These are phyloP conservation scores for Toxotes lorentzi DNA, from an alignment of 2,797 vertebrate species.

Conservation along the genomic window DNA sequence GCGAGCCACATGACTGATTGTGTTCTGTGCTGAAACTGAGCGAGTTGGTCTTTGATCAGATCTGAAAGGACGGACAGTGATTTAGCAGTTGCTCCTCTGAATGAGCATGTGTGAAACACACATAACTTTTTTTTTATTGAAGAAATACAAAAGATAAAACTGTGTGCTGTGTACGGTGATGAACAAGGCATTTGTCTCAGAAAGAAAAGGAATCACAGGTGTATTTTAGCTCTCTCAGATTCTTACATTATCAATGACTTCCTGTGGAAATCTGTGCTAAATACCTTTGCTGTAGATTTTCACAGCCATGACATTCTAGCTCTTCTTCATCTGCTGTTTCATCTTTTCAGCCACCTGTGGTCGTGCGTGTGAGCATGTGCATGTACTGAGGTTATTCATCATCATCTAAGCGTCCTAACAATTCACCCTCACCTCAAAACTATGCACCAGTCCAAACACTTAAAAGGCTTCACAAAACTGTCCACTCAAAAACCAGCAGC, in stretches of 20 bases:
- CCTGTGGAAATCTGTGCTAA: not conserved
- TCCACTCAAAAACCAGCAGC: not conserved
- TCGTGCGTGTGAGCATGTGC: not conserved
- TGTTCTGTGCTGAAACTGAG: not conserved
- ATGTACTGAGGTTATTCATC: too few relatives aligned
- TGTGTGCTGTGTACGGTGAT: too few relatives aligned
- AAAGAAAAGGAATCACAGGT: too few relatives aligned
- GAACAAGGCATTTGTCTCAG: too few relatives aligned
- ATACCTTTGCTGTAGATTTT: too few relatives aligned
- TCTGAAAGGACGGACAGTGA: not conserved
- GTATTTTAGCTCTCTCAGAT: conserved; percentile 11
- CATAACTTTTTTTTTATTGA: too few relatives aligned
- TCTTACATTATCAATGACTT: not conserved
- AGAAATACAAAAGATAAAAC: too few relatives aligned
- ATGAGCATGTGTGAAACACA: too few relatives aligned
- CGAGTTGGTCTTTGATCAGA: not conserved
- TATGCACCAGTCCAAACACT: too few relatives aligned
- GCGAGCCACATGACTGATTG: not conserved
- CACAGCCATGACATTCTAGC: not conserved
- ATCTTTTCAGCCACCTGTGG: not conserved
- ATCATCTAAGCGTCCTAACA: not conserved
- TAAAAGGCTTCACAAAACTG: not conserved
- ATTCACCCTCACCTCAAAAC: not conserved
- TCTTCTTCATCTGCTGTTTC: not conserved
- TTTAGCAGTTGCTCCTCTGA: too few relatives aligned